Evolutionary conservation across 1,140 invertebrate genomes (phyloP), one percentile per base, ranked within the genome.

Genomic region (Helicoverpa armigera): DNA sequence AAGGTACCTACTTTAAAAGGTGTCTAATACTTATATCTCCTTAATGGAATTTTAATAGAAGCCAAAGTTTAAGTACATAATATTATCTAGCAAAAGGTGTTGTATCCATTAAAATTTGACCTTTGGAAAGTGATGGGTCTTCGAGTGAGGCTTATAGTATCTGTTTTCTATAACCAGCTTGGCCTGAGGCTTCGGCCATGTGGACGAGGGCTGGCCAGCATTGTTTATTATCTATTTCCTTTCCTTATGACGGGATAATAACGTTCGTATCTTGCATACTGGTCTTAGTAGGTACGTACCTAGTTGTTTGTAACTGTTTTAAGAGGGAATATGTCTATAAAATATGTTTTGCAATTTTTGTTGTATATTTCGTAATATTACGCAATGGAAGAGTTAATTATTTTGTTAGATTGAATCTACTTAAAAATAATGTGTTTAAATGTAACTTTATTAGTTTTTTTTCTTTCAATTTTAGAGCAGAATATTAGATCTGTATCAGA

Each of bases 211-310:
- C 70, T 73, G 70, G 29, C 29, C 53, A 13, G 29, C 13, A 56
- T 73, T 73, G 70, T 73, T 73, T 73, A 73, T 73, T 73, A 73
- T 35, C 70, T 51, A 73, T 73, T 73, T 73, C 53, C 70, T 56
- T 56, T 35, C 7, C 29, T 56, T n/a, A 4, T 56, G 51, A 35
- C 70, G 70, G 51, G 13, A 56, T 73, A 56, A 54, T 73, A 73
- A 73, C 51, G 9, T 35, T 56, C n/a, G n/a, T 48, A 35, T 50
- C 63, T 67, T 35, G 10, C 2, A 48, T 48, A 67, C 63, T 67
- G 63, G 63, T 50, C 35, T 67, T 65, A 2, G 9, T 65, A 35
- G 0, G 35, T 35, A 35, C 3, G 1, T 35, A 35, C 35, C 35
- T 35, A 23, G 23, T 58, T 58, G 18, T 60, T 23, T 23, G 56